phyloP scores from a whole-genome alignment of 2,888 invertebrate genomes.

The Disparrhopalites patrizii region DNA sequence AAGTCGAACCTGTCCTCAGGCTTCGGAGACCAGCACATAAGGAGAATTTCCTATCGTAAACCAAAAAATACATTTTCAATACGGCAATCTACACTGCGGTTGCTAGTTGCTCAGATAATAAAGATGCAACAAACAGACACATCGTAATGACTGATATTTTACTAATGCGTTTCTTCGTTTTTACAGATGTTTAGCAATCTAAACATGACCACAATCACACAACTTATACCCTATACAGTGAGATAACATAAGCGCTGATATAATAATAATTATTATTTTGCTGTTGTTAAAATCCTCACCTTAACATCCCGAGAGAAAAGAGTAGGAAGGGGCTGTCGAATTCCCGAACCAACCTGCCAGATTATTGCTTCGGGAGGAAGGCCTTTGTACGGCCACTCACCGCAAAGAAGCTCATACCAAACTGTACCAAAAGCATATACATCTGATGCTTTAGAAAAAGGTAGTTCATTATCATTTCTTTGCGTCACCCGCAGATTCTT shows the following conservation, averaged over 20 bases:
- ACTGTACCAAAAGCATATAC: constrained; percentile 95
- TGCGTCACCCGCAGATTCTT: constrained; percentile 72
- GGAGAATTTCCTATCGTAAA: constrained; percentile 77
- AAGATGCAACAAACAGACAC: too few species aligned
- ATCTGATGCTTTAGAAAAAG: constrained; percentile 89
- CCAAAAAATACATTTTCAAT: constrained; percentile 20
- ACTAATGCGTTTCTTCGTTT: too few species aligned
- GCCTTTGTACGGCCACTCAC: constrained; percentile 92
- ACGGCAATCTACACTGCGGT: neutral
- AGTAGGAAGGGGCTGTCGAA: constrained; percentile 91
- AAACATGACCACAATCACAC: too few species aligned
- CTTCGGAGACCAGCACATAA: constrained; percentile 93
- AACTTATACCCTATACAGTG: too few species aligned
- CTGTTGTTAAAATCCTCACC: constrained; percentile 56
- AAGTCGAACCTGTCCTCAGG: constrained; percentile 86
- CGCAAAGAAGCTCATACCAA: constrained; percentile 95
- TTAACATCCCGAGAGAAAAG: constrained; percentile 94
- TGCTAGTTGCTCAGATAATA: too few species aligned
- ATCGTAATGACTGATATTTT: too few species aligned
- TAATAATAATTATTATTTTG: neutral
- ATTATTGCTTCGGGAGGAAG: constrained; percentile 93
- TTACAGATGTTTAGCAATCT: too few species aligned
- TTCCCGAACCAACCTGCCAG: constrained; percentile 96
- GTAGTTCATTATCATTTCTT: constrained; percentile 71
- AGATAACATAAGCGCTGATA: too few species aligned